These are phyloP conservation scores for Oryzias woworae DNA, from an alignment of 2,113 vertebrate genomes.

Conservation along the genomic window DNA sequence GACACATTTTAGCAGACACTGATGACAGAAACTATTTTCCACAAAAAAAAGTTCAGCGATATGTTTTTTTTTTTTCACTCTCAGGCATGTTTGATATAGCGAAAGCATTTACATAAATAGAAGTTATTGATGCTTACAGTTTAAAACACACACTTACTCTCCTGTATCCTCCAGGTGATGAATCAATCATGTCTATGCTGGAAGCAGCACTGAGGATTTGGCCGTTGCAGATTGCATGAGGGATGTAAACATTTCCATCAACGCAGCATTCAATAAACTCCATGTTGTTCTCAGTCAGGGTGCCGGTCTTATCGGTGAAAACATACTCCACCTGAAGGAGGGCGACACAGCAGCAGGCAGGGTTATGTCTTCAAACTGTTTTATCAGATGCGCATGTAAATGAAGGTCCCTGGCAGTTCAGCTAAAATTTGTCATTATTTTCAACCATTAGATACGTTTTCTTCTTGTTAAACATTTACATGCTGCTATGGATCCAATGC, in stretches of 20 bases:
- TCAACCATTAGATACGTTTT: too few relatives aligned
- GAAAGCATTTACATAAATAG: background rate
- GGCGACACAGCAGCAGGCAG: background rate
- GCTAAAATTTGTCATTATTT: too few relatives aligned
- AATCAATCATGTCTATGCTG: constrained; percentile 96
- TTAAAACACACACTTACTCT: constrained; percentile 76
- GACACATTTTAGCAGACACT: too few relatives aligned
- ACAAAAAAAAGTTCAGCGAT: too few relatives aligned
- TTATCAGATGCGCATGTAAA: too few relatives aligned
- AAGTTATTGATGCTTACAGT: background rate
- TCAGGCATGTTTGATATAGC: background rate
- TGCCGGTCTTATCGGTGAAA: constrained; percentile 98
- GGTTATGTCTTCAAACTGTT: too few relatives aligned
- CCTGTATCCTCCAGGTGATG: constrained; percentile 84
- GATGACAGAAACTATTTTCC: too few relatives aligned
- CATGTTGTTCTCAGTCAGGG: constrained; percentile 98
- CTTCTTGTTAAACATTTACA: background rate
- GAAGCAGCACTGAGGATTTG: constrained; percentile 87
- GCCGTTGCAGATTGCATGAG: constrained; percentile 91
- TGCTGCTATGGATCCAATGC: background rate
- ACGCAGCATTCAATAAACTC: constrained; percentile 97
- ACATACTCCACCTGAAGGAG: constrained; percentile 91
- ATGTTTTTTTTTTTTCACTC: too few relatives aligned
- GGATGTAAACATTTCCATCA: constrained; percentile 91
- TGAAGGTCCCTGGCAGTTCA: background rate